Base-by-base conservation (phyloP, 2,113 vertebrate genomes). In the Motacilla tschutschensis region DNA sequence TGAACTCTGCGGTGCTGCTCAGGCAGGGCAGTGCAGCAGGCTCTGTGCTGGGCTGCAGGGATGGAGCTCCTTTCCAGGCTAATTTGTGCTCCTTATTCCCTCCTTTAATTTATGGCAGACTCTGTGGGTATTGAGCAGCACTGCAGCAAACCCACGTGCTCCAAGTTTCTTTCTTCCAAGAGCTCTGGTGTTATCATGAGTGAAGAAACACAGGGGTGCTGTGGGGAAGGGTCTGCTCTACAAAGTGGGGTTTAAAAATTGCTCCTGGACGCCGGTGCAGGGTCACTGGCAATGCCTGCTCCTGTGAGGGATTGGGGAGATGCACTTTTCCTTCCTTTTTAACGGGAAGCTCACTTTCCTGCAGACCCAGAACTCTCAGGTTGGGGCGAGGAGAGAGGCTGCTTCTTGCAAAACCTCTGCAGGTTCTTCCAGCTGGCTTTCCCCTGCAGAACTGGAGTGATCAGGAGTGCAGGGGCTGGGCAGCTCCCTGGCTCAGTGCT, bases 291-390 rank as follows among this genome's bases (percentile, higher is more conserved):
- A 12, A 1, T 14, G 20, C 10, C 28, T 14, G 33, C 1, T 60
- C 10, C 64, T 17, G 14, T 1, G 36, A 40, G 69, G 53, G 24
- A 2, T 0, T 0, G 1, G 40, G n/a, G 46, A 51, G 43, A 6
- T 31, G 2, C 0, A 5, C 20, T 33, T 79, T 63, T 21, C 43
- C 38, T 54, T 47, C 53, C 48, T n/a, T 17, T 9, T 4, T 3
- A 2, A 4, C 6, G 14, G 4, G 8, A 10, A 64, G 24, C 24
- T 50, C 4, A 1, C 48, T 74, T 25, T 64, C 29, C 46, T 17
- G 10, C 55, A 48, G 60, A 29, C 9, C 15, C 22, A 60, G 9
- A 74, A 17, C 17, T 9, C 24, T n/a, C 26, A 44, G 71, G 14
- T 0, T 62, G 60, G 79, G 57, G 41, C 21, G 24, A 31, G 53